phyloP scores from a whole-genome alignment of 2,797 vertebrate species.

The Mycteria americana region DNA sequence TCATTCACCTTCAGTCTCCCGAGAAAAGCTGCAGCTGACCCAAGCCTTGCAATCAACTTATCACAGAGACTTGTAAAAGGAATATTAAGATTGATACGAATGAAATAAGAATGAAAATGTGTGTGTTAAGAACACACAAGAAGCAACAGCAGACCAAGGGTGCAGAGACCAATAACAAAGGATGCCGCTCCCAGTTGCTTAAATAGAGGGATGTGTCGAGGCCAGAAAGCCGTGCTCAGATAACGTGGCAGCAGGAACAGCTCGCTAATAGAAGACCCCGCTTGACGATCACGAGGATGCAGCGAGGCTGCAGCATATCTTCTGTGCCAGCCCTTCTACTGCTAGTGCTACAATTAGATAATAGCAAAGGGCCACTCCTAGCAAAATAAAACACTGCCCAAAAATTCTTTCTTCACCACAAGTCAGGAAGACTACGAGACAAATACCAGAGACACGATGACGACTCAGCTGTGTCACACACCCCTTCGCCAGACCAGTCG shows the following conservation, averaged over 20 bases:
- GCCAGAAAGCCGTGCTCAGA: fast-evolving
- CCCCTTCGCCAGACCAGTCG: fast-evolving
- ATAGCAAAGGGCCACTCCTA: neutral
- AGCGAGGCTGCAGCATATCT: neutral
- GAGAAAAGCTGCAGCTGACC: neutral
- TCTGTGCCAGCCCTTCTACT: neutral
- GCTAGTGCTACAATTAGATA: no score
- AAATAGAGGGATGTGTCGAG: fast-evolving
- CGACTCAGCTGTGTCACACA: neutral
- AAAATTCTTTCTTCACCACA: fast-evolving
- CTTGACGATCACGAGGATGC: neutral
- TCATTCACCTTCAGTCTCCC: neutral
- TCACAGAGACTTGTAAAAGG: neutral
- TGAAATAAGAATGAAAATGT: neutral
- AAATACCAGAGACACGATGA: neutral
- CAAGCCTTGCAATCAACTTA: neutral
- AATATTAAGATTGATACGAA: neutral
- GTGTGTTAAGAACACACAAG: neutral
- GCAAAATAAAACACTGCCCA: fast-evolving
- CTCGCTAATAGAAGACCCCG: neutral
- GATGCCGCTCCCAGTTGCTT: neutral
- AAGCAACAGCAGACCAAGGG: neutral
- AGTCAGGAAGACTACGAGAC: neutral
- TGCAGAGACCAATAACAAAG: neutral
- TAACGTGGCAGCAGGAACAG: neutral